Percentiles rank a stretch among this genome's conserved stretches.
Conservation (phyloP, 2,888 invertebrate species). For the Caenorhabditis angaria region DNA sequence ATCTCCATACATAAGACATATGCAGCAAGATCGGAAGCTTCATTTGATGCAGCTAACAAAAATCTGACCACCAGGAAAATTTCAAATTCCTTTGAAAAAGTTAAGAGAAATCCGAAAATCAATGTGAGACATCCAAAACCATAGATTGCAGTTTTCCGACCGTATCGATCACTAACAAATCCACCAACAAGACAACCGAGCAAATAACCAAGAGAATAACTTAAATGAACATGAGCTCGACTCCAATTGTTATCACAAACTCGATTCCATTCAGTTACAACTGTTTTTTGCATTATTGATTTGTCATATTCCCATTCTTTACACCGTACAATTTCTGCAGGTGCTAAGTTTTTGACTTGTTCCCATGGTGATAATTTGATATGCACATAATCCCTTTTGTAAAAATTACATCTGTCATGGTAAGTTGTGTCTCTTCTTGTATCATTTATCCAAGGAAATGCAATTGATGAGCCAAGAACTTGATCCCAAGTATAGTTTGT, state of each 20-base stretch:
- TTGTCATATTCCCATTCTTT: slow-evolving; percentile 68
- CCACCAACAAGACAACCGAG: slow-evolving; percentile 70
- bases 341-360: slow-evolving; percentile 32
- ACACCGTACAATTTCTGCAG: slow-evolving; percentile 38
- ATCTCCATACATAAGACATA: slow-evolving; percentile 72
- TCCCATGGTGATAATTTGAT: slow-evolving; percentile 49
- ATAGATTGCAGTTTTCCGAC: slow-evolving; percentile 69
- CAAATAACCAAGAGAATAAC: slow-evolving; percentile 71
- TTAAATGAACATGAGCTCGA: slow-evolving; percentile 69
- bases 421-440: slow-evolving; percentile 48
- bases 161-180: slow-evolving; percentile 67
- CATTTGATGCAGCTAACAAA: slow-evolving; percentile 69
- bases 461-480: slow-evolving; percentile 61
- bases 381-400: slow-evolving; percentile 54
- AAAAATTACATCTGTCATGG: slow-evolving; percentile 61
- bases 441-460: slow-evolving; percentile 60
- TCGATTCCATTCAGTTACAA: slow-evolving; percentile 69
- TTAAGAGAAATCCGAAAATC: slow-evolving; percentile 68
- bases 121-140: slow-evolving; percentile 64
- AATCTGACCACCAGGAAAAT: slow-evolving; percentile 71
- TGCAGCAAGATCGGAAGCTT: slow-evolving; percentile 72
- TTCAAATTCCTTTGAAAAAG: slow-evolving; percentile 57
- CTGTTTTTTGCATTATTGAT: slow-evolving; percentile 67
- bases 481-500: slow-evolving; percentile 67
- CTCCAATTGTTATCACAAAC: slow-evolving; percentile 70